A percentile compares a stretch with the other conserved stretches of the same genome.
Conservation (phyloP, 2,797 vertebrate genomes). For the Amblyopsis hoosieri region DNA sequence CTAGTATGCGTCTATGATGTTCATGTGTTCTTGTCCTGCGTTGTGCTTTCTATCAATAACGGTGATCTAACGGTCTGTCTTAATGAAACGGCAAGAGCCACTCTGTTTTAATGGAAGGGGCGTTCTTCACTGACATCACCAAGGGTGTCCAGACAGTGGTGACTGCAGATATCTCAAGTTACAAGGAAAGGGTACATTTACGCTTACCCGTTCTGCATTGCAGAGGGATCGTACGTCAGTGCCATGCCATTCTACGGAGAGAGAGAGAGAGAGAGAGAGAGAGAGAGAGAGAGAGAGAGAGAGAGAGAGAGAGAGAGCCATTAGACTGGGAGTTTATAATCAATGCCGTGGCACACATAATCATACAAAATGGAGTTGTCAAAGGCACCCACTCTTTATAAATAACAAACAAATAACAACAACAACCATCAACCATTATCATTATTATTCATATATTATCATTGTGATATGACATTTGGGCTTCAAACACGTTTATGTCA, state of each 20-base stretch:
- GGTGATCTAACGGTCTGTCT: too few species aligned
- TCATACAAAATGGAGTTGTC: background rate
- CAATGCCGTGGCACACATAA: background rate
- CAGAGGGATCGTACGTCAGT: conserved; percentile 93
- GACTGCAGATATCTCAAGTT: conserved; percentile 7
- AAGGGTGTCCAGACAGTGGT: background rate
- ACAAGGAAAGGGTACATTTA: conserved; percentile 10
- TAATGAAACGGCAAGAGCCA: too few species aligned
- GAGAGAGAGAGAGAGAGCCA: background rate
- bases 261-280: conserved; percentile 30
- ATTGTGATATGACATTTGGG: too few species aligned
- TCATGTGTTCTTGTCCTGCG: too few species aligned
- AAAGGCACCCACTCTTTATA: background rate
- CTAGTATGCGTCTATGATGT: too few species aligned
- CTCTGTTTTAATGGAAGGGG: background rate
- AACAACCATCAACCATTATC: too few species aligned
- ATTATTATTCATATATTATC: too few species aligned
- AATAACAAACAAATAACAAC: too few species aligned
- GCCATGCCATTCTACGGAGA: conserved; percentile 90
- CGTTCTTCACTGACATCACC: conserved; percentile 2
- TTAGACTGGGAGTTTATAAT: background rate
- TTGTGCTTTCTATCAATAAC: too few species aligned
- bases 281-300: background rate
- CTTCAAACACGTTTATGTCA: too few species aligned
- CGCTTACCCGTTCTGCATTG: conserved; percentile 97